Evolutionary conservation across 2,113 vertebrate species (phyloP), one percentile per base, ranked within the genome.

Genomic region (Nothoprocta perdicaria): DNA sequence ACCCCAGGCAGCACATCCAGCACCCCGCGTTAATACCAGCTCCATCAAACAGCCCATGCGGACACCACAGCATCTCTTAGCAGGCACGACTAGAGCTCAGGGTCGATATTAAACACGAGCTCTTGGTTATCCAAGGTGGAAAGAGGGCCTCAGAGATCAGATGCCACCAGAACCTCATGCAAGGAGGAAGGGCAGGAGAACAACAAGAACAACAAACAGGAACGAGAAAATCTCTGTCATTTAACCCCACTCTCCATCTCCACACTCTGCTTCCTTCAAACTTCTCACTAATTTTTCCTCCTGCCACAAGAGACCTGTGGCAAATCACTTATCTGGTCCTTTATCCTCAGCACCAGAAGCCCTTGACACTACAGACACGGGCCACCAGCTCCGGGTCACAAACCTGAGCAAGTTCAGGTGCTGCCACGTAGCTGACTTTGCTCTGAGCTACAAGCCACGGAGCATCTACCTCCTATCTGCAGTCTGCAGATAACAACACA

Each of bases 321-420:
- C 24, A 19, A 45, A 74, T 5, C 22, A 9, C 10, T 61, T 71
- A 4, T 40, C 14, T 2, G 23, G 23, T 77, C 90, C 71, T 79
- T 72, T n/a, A 38, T 72, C 63, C 69, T 23, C 2, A 13, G 74
- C 66, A 17, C 17, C 41, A 22, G 7, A 55, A 80, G 62, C 43
- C 0, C 27, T 35, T 6, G 4, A 35, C 48, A 7, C 45, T 35
- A 45, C 61, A 74, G 12, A 0, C 67, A 7, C 0, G 0, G 57
- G 24, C 22, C 21, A 48, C 48, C 48, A 48, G 48, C 21, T 48
- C 48, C 48, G 2, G 2, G 18, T 16, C 16, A 0, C 1, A 2
- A 2, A 2, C 50, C 62, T 67, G 14, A 79, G 18, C 52, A 16
- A 2, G 21, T 48, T 48, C 10, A 12, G 21, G 48, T 21, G 48